These are phyloP conservation scores for Sebastes vulpes DNA, from an alignment of 2,797 vertebrate genomes.

Conservation along the genomic window DNA sequence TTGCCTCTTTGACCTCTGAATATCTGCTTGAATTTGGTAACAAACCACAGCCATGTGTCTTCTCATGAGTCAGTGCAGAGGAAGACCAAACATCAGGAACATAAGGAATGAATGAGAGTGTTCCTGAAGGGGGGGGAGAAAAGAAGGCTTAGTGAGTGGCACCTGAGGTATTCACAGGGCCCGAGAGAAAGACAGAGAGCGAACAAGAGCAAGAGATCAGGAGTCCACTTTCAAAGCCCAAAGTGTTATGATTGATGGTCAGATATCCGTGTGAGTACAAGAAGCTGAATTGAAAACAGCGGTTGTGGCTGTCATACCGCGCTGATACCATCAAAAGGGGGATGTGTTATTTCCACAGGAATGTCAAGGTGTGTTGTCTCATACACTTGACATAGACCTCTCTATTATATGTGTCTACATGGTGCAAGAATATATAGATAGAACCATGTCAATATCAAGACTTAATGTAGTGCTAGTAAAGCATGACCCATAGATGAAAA, in stretches of 20 bases:
- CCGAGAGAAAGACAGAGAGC: constrained; percentile 36
- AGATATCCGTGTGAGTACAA: constrained; percentile 34
- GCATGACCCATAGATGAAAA: not conserved
- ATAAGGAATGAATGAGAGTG: constrained; percentile 61
- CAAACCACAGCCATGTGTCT: constrained; percentile 48
- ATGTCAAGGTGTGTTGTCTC: constrained; percentile 30
- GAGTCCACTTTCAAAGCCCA: constrained; percentile 58
- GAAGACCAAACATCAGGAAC: constrained; percentile 59
- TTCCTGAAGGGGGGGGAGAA: constrained; percentile 6
- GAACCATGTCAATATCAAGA: not conserved
- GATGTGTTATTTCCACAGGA: constrained; percentile 28
- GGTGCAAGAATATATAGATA: not conserved
- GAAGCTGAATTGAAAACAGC: constrained; percentile 65
- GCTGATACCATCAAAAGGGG: constrained; percentile 15
- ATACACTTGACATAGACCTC: constrained; percentile 18
- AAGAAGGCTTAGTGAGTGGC: constrained; percentile 35
- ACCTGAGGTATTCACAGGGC: constrained; percentile 56
- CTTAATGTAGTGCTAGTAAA: too few relatives aligned
- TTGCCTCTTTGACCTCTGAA: constrained; percentile 49
- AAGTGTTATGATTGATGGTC: constrained; percentile 57
- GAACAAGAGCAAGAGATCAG: constrained; percentile 34
- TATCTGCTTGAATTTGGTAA: constrained; percentile 20
- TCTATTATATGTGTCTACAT: not conserved
- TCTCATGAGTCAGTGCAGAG: constrained; percentile 50
- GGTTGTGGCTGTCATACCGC: constrained; percentile 40